phyloP scores from a whole-genome alignment of 1,140 invertebrate species.

The Hycleus phaleratus region DNA sequence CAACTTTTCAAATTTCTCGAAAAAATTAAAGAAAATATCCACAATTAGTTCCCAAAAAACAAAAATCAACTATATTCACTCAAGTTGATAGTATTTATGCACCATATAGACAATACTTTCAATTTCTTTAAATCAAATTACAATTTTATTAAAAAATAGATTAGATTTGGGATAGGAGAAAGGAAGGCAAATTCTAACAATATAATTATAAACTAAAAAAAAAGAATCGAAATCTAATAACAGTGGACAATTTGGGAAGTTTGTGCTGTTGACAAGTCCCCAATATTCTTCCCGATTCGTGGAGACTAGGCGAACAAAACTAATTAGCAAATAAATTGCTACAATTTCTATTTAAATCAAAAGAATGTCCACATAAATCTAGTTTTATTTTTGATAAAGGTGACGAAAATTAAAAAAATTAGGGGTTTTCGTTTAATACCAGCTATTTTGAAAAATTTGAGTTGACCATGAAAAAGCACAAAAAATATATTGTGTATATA shows the following conservation, averaged over 20 bases:
- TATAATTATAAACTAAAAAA: conserved; percentile 10
- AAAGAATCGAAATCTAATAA: conserved; percentile 8
- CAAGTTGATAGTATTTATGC: too few relatives aligned
- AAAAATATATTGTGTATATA: background rate
- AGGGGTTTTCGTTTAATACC: background rate
- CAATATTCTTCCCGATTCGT: background rate
- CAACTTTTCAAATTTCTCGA: background rate
- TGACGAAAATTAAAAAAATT: conserved; percentile 10
- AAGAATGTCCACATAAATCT: background rate
- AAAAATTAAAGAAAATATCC: background rate
- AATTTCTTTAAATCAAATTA: background rate
- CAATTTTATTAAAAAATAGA: background rate
- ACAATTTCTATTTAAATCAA: too few relatives aligned
- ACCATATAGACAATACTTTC: background rate
- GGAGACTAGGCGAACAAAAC: too few relatives aligned
- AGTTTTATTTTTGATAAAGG: background rate
- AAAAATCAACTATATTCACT: too few relatives aligned
- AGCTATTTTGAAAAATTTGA: conserved; percentile 2
- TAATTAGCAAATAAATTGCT: too few relatives aligned
- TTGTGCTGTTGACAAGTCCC: conserved; percentile 6
- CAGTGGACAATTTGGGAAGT: conserved; percentile 4
- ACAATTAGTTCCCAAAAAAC: background rate
- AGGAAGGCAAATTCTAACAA: too few relatives aligned
- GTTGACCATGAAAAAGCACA: background rate
- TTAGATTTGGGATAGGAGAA: background rate